Conservation (phyloP, 64 coral and sea anemone species). For the Stichodactyla helianthus region DNA sequence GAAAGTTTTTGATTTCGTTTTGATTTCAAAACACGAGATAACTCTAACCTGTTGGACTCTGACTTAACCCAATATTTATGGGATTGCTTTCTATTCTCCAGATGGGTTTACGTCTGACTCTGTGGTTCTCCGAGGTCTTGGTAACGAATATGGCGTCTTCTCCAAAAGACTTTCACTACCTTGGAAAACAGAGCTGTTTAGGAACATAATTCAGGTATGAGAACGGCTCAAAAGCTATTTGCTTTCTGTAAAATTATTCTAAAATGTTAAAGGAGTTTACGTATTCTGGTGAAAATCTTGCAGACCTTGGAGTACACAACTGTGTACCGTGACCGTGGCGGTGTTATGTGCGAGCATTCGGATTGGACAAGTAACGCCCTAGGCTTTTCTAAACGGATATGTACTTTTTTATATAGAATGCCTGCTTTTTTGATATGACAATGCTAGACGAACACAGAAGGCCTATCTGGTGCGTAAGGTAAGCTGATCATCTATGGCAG, state of each 20-base stretch:
- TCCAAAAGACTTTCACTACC: slow-evolving; percentile 53
- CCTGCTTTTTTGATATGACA: slow-evolving; percentile 56
- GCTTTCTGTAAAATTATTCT: no score
- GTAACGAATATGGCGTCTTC: slow-evolving; percentile 61
- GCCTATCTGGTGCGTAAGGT: slow-evolving; percentile 52
- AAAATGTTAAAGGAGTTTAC: no score
- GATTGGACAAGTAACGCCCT: background rate
- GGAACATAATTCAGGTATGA: slow-evolving; percentile 46
- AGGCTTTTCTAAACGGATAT: background rate
- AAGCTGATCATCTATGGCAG: background rate
- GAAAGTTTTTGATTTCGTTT: no score
- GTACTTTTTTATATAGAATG: background rate
- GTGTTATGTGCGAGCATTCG: no score
- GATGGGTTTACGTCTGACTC: slow-evolving; percentile 27
- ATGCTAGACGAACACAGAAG: slow-evolving; percentile 36
- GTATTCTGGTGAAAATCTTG: no score
- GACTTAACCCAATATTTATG: background rate
- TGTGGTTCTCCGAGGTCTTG: slow-evolving; percentile 48
- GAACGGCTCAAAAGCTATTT: no score
- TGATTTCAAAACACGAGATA: no score
- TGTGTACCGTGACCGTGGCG: no score
- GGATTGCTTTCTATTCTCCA: slow-evolving; percentile 16
- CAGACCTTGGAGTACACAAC: no score
- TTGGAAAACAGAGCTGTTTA: slow-evolving; percentile 88
- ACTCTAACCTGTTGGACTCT: no score